phyloP scores from a whole-genome alignment of 2,888 invertebrate species.

The Phanerotoma sp. region DNA sequence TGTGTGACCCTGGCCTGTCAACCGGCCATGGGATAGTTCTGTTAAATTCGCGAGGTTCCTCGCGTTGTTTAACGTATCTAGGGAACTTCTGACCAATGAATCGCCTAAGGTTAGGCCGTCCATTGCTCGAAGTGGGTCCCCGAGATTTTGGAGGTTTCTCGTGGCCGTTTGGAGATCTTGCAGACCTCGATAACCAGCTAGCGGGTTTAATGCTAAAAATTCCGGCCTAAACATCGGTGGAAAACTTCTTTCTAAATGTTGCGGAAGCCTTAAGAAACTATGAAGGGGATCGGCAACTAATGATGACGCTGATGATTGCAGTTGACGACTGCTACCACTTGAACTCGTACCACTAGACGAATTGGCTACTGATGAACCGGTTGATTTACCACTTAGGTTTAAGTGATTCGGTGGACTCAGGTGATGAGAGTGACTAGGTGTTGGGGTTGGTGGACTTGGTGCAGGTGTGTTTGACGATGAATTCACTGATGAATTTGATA shows the following conservation, averaged over 20 bases:
- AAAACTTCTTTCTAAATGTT: conserved; percentile 52
- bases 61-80: conserved; percentile 55
- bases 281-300: conserved; percentile 54
- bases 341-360: conserved; percentile 53
- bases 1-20: conserved; percentile 59
- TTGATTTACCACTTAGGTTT: conserved; percentile 56
- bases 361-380: conserved; percentile 55
- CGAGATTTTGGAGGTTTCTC: conserved; percentile 53
- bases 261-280: conserved; percentile 54
- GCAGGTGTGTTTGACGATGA: conserved; percentile 57
- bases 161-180: conserved; percentile 55
- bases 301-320: conserved; percentile 51
- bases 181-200: conserved; percentile 52
- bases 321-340: conserved; percentile 46
- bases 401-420: conserved; percentile 55
- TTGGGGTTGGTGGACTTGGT: conserved; percentile 57
- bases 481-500: conserved; percentile 53
- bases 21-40: conserved; percentile 51
- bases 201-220: conserved; percentile 50
- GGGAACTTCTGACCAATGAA: conserved; percentile 51
- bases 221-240: conserved; percentile 57
- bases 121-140: conserved; percentile 54
- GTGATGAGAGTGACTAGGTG: conserved; percentile 54
- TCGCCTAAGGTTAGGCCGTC: conserved; percentile 54
- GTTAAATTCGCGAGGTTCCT: conserved; percentile 55